Base-by-base conservation (phyloP, 2,888 invertebrate genomes). In the Xestia rhomboidea region DNA sequence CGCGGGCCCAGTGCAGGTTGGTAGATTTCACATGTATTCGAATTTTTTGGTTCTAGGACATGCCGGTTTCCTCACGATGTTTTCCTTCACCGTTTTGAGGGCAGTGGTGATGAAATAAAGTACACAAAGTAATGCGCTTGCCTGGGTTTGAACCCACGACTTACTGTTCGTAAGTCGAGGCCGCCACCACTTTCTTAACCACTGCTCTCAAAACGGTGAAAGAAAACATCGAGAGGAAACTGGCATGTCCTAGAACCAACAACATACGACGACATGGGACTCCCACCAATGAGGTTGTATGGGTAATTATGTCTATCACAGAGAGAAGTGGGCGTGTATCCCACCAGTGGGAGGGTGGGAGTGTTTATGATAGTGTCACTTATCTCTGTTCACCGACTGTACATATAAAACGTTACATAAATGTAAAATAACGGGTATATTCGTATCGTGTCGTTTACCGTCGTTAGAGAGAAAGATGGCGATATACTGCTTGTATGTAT, bases 401-500 rank as follows among this genome's bases (percentile, higher is more conserved):
- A 81, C 67, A 69, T 76, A 68, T 7, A 63, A 72, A 54, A 54
- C 27, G 69, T 68, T 62, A 68, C 44, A 79, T 68, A 54, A n/a
- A 63, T 68, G 10, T 69, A 70, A 73, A 46, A 44, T 78, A 78
- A 84, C 78, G 83, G 85, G 72, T 84, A 83, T 76, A 74, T 78
- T 81, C 82, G 74, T 78, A 68, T 78, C 78, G 77, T 73, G 78
- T 79, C 78, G 78, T 79, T 79, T 77, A 38, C 15, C 68, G 62
- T 74, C 34, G 68, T 82, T 60, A 74, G 72, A 73, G 69, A 60
- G 82, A n/a, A n/a, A 64, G 67, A 75, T 75, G 49, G 63, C 46
- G 60, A 60, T 78, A 75, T 78, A 49, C 34, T 54, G 5, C 41
- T 66, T 2, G 63, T 68, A 68, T 81, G 0, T n/a, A n/a, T 74